A percentile compares a stretch with the other conserved stretches of the same genome.
Conservation (phyloP, 2,113 vertebrate genomes). For the Mesembrinibis cayennensis region DNA sequence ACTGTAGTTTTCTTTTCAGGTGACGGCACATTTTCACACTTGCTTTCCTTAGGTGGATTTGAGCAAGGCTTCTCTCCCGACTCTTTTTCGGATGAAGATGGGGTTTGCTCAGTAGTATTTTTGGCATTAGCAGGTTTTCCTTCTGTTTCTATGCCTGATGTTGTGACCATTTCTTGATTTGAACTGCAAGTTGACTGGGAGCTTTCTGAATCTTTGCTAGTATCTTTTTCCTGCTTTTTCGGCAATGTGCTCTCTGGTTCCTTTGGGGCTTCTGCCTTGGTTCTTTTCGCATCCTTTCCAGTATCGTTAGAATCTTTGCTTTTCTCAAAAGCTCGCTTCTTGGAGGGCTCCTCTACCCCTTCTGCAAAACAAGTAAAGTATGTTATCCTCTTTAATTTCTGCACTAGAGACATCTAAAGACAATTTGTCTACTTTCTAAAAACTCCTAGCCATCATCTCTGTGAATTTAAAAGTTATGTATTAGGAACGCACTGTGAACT, state of each 20-base stretch:
- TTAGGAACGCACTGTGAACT: neutral
- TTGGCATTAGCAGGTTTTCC: slow-evolving; percentile 56
- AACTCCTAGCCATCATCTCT: neutral
- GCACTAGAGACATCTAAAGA: neutral
- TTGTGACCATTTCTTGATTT: slow-evolving; percentile 7
- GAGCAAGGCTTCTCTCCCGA: slow-evolving; percentile 62
- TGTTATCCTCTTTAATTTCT: neutral
- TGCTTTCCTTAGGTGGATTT: slow-evolving; percentile 41
- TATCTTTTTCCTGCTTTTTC: slow-evolving; percentile 55
- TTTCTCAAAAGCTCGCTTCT: slow-evolving; percentile 71
- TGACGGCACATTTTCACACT: slow-evolving; percentile 31
- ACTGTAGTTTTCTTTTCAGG: slow-evolving; percentile 63
- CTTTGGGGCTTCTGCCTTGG: slow-evolving; percentile 38
- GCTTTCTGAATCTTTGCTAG: neutral
- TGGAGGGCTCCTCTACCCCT: slow-evolving; percentile 74
- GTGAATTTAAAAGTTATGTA: neutral
- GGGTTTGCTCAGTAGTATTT: slow-evolving; percentile 44
- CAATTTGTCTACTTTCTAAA: neutral
- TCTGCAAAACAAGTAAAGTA: slow-evolving; percentile 71
- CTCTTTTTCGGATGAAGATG: slow-evolving; percentile 47
- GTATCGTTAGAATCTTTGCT: slow-evolving; percentile 57
- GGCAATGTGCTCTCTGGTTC: slow-evolving; percentile 20
- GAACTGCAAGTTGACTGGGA: neutral
- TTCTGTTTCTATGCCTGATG: neutral
- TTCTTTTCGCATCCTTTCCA: slow-evolving; percentile 55